Base-by-base conservation (phyloP, 2,888 invertebrate genomes). In the Philaethria dido region DNA sequence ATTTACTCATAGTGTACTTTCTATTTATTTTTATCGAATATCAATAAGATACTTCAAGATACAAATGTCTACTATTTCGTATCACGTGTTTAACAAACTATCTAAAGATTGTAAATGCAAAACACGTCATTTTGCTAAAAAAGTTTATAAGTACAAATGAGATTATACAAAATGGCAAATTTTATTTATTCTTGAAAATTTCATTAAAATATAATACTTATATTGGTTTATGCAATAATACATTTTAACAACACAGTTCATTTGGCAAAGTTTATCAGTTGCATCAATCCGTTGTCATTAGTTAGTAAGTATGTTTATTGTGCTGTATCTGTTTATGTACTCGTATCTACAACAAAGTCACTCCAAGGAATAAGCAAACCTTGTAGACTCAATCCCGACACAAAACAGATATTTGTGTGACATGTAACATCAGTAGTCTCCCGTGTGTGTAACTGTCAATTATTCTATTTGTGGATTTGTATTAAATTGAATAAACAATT, bases 21-120 rank as follows among this genome's bases (percentile, higher is more conserved):
- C 25, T 64, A 48, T 62, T 33, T 2, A 39, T 42, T n/a, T 39
- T 36, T 64, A 57, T 14, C 18, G 57, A 20, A 64, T 64, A 64
- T 39, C 16, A 55, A 25, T 39, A 39, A 45, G 22, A 22, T 63
- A 36, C 20, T 57, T 44, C 47, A n/a, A 64, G 18, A 55, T 25
- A 57, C 55, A 20, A 57, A 29, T 16, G 16, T 52, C 52, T 52
- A 33, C 13, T 1, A 29, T 16, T 8, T 3, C 9, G 5, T 42
- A n/a, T n/a, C 42, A 4, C 3, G 9, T 50, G 25, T 25, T 29
- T 50, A 1, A 29, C 3, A 4, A 29, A 25, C 25, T 29, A 50
- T 8, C 50, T 50, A n/a, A 14, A n/a, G 14, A n/a, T n/a, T 50
- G 22, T 48, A 20, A 47, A 14, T 22, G 48, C n/a, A n/a, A 29